phyloP scores from a whole-genome alignment of 2,113 vertebrate genomes.

The Psilopogon haemacephalus region DNA sequence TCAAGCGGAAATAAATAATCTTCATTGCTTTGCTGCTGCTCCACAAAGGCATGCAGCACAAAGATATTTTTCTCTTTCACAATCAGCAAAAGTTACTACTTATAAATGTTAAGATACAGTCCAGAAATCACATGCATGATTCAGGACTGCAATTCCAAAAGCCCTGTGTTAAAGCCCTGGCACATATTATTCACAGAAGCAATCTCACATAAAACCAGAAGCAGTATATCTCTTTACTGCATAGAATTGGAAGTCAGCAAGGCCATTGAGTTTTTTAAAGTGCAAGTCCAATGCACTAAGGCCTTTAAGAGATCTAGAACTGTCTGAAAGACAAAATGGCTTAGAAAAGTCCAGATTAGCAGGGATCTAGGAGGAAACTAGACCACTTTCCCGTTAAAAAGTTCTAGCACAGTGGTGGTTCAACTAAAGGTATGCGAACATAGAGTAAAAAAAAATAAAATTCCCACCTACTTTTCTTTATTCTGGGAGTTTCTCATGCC shows the following conservation, averaged over 20 bases:
- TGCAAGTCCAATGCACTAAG: not conserved
- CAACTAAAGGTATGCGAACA: not conserved
- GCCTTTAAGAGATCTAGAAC: not conserved
- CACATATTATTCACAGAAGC: not conserved
- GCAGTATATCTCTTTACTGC: not conserved
- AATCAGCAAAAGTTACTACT: not conserved
- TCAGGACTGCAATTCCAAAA: not conserved
- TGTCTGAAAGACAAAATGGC: not conserved
- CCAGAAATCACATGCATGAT: fast-evolving
- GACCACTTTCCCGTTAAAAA: not conserved
- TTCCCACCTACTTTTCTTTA: not conserved
- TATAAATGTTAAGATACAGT: not conserved
- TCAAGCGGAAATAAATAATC: not conserved
- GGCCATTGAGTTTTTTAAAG: not conserved
- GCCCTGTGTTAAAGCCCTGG: not conserved
- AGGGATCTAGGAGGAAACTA: not conserved
- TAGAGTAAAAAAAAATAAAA: not conserved
- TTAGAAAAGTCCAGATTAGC: not conserved
- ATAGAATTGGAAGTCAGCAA: not conserved
- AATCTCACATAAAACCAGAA: not conserved
- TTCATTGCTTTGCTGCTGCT: not conserved
- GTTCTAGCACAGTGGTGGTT: not conserved
- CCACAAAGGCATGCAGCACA: not conserved
- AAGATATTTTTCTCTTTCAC: not conserved
- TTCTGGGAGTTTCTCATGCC: not conserved